These are phyloP conservation scores for Gari tellinella DNA, from an alignment of 2,888 invertebrate genomes.

Conservation along the genomic window DNA sequence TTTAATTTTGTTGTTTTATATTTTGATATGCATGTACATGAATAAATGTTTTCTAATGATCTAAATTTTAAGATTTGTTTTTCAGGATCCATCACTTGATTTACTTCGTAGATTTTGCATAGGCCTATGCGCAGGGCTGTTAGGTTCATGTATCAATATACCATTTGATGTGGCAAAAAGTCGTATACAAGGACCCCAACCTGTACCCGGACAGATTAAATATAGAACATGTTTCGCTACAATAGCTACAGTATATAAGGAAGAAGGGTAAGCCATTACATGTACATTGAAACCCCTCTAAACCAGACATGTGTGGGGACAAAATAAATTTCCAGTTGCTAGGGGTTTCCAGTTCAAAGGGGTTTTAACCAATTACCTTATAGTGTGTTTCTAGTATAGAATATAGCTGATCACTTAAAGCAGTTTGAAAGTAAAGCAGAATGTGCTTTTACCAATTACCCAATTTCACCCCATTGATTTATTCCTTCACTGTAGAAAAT, in stretches of 20 bases:
- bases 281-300: too few species aligned
- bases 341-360: neutral
- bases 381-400: too few species aligned
- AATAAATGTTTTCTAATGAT: neutral
- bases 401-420: too few species aligned
- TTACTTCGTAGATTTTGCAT: conserved; percentile 87
- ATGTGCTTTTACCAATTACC: neutral
- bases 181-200: conserved; percentile 96
- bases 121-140: conserved; percentile 94
- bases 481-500: too few species aligned
- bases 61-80: conserved; percentile 11
- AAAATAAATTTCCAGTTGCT: neutral
- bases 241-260: conserved; percentile 90
- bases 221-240: conserved; percentile 92
- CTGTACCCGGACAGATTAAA: conserved; percentile 89
- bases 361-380: too few species aligned
- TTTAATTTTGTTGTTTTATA: too few species aligned
- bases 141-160: conserved; percentile 95
- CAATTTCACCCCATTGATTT: neutral
- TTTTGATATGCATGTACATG: too few species aligned
- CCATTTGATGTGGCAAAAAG: conserved; percentile 99
- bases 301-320: neutral
- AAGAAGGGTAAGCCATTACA: conserved; percentile 93
- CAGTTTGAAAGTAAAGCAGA: too few species aligned
- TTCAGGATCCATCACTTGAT: conserved; percentile 79